These are phyloP conservation scores for Ornithorhynchus anatinus DNA, from an alignment of 2,113 vertebrate species.

Conservation along the genomic window DNA sequence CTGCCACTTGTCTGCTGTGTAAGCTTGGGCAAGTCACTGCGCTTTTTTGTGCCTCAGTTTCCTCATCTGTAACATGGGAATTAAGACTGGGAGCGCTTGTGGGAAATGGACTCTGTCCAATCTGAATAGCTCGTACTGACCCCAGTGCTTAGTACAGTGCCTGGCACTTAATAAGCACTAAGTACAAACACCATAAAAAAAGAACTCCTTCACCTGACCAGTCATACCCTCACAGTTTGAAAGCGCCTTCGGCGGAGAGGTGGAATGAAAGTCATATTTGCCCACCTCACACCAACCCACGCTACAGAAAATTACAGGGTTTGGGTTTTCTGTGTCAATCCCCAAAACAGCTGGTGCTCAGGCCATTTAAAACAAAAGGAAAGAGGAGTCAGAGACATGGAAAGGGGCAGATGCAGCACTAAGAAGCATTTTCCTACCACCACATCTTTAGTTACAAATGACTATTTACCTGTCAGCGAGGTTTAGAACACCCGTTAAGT, in stretches of 20 bases:
- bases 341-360: not conserved
- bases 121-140: too few relatives aligned
- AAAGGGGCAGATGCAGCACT: not conserved
- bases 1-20: too few relatives aligned
- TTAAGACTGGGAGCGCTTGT: too few relatives aligned
- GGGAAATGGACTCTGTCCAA: too few relatives aligned
- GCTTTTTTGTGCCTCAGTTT: too few relatives aligned
- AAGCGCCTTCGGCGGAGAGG: not conserved
- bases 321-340: not conserved
- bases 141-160: too few relatives aligned
- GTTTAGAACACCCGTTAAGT: constrained; percentile 70
- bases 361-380: constrained; percentile 14
- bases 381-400: constrained; percentile 13
- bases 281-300: not conserved
- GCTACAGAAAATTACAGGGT: not conserved
- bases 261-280: not conserved
- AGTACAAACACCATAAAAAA: too few relatives aligned
- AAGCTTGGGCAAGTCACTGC: too few relatives aligned
- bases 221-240: too few relatives aligned
- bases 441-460: constrained; percentile 68
- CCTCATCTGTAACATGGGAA: too few relatives aligned
- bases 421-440: constrained; percentile 51
- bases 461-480: constrained; percentile 73
- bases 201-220: too few relatives aligned
- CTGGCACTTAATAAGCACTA: too few relatives aligned